Conservation (phyloP, 2,797 vertebrate species). For the Taeniopygia guttata region DNA sequence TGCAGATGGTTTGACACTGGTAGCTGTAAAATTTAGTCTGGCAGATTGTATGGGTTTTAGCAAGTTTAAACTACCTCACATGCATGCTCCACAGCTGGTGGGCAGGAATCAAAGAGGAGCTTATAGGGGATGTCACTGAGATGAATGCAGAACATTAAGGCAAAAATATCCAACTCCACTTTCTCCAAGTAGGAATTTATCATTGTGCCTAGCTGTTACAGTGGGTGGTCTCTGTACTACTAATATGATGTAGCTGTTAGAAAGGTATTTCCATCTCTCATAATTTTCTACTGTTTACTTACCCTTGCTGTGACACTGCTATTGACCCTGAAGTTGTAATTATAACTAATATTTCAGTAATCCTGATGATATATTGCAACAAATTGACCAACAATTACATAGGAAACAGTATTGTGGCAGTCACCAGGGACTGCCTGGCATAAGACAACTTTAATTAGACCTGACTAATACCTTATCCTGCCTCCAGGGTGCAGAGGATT, state of each 20-base stretch:
- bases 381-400: slow-evolving; percentile 39
- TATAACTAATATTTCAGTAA: slow-evolving; percentile 62
- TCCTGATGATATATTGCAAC: slow-evolving; percentile 44
- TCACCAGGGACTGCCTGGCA: slow-evolving; percentile 30
- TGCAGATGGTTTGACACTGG: not conserved
- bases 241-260: not conserved
- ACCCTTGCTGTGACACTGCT: slow-evolving; percentile 60
- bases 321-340: slow-evolving; percentile 62
- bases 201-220: not conserved
- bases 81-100: not conserved
- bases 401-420: not conserved
- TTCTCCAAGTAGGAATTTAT: not conserved
- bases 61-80: not conserved
- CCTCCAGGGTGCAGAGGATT: not conserved
- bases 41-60: not conserved
- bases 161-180: not conserved
- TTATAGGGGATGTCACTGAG: not conserved
- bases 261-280: slow-evolving; percentile 37
- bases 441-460: slow-evolving; percentile 48
- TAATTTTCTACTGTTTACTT: slow-evolving; percentile 61
- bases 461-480: slow-evolving; percentile 28
- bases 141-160: not conserved
- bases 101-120: not conserved
- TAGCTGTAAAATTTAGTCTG: not conserved
- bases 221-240: not conserved